Evolutionary conservation across 2,113 vertebrate genomes (phyloP).

Genomic region (Dipodomys stephensi): DNA sequence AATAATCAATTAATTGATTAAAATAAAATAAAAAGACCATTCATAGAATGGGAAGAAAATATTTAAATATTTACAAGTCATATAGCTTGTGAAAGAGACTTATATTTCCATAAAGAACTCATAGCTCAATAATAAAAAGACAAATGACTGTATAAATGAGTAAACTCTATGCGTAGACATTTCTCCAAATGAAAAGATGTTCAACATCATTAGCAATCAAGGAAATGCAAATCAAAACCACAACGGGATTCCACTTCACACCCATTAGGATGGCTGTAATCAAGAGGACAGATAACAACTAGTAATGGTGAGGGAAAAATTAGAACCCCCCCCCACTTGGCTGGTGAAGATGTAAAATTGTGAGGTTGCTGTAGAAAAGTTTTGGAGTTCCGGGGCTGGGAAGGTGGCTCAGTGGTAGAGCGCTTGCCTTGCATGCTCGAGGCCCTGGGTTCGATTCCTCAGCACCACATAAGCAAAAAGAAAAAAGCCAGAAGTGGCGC

Average conservation of each 20-base stretch:
- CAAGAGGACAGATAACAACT: neutral
- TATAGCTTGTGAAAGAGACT: neutral
- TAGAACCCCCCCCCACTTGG: too few relatives aligned
- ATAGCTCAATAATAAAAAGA: conserved; percentile 16
- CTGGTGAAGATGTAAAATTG: too few relatives aligned
- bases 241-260: conserved; percentile 9
- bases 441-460: too few relatives aligned
- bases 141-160: neutral
- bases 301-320: neutral
- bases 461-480: too few relatives aligned
- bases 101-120: neutral
- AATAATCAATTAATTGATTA: too few relatives aligned
- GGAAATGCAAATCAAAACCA: neutral
- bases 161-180: neutral
- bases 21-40: neutral
- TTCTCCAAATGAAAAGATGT: conserved; percentile 25
- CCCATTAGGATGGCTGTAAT: neutral
- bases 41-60: neutral
- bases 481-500: too few relatives aligned
- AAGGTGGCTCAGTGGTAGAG: too few relatives aligned
- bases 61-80: neutral
- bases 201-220: neutral
- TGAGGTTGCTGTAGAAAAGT: too few relatives aligned
- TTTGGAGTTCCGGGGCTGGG: too few relatives aligned
- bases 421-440: too few relatives aligned